These are phyloP conservation scores for Drosophila tristis DNA, from an alignment of 1,140 invertebrate genomes.

Conservation along the genomic window DNA sequence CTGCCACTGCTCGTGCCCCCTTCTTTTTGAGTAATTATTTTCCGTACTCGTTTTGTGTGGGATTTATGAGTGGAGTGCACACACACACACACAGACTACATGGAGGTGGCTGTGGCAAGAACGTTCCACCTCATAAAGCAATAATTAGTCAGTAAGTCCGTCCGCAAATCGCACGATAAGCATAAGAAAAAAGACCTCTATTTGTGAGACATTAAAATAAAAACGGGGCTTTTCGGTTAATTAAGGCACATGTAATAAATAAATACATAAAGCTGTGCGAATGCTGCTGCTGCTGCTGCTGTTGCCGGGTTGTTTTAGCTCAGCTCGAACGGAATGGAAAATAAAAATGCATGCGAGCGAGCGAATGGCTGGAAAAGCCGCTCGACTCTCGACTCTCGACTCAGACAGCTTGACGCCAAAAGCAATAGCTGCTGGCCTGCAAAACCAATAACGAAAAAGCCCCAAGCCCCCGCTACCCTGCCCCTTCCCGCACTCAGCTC, in stretches of 20 bases:
- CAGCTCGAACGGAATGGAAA: background rate
- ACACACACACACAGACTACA: background rate
- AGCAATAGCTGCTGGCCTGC: conserved; percentile 41
- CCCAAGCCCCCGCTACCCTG: too few species aligned
- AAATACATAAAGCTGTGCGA: conserved; percentile 11
- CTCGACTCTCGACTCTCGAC: conserved; percentile 53
- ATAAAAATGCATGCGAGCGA: conserved; percentile 51
- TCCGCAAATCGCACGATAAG: conserved; percentile 14
- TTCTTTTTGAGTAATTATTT: conserved; percentile 25
- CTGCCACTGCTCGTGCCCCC: too few species aligned
- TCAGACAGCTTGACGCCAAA: conserved; percentile 80
- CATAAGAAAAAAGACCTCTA: conserved; percentile 2
- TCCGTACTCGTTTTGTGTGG: conserved; percentile 16
- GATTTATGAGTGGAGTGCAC: conserved; percentile 14
- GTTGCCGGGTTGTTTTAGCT: conserved; percentile 1
- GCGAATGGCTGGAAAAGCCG: conserved; percentile 67
- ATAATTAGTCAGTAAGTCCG: conserved; percentile 36
- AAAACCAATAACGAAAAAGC: conserved; percentile 4
- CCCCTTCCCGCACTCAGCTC: too few species aligned
- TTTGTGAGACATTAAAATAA: conserved; percentile 17
- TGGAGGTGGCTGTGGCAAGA: background rate
- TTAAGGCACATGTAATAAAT: conserved; percentile 40
- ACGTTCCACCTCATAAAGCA: conserved; percentile 51
- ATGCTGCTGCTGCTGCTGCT: conserved; percentile 16
- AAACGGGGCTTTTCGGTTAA: conserved; percentile 38